phyloP scores from a whole-genome alignment of 2,113 vertebrate genomes.

The Chlorodrepanis virens region DNA sequence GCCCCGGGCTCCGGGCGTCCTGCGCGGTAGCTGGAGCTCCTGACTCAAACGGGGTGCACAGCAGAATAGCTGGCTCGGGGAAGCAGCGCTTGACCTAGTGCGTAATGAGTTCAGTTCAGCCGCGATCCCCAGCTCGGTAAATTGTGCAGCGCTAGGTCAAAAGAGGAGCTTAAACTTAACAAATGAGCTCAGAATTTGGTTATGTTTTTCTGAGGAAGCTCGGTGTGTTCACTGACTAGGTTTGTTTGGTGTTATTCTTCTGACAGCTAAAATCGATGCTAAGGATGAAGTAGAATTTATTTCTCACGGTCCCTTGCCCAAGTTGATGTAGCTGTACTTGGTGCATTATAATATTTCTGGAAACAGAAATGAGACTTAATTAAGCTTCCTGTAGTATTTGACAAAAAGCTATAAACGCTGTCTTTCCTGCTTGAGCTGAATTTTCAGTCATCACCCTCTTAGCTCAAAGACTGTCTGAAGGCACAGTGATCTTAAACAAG shows the following conservation, averaged over 20 bases:
- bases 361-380: neutral
- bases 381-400: neutral
- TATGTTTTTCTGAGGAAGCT: neutral
- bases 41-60: rapidly evolving
- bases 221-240: rapidly evolving
- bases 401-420: neutral
- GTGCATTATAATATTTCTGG: neutral
- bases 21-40: neutral
- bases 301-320: neutral
- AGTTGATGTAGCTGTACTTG: neutral
- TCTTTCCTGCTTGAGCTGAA: neutral
- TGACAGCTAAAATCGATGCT: rapidly evolving
- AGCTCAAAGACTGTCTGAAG: neutral
- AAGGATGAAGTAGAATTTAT: neutral
- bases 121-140: neutral
- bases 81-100: neutral
- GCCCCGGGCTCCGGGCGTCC: neutral
- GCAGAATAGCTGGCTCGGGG: neutral
- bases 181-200: neutral
- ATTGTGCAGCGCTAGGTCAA: neutral
- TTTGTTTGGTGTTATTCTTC: neutral
- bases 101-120: neutral
- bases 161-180: neutral
- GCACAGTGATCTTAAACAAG: neutral
- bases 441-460: neutral